These are phyloP conservation scores for Atta cephalotes DNA, from an alignment of 1,140 invertebrate species.

Conservation along the genomic window DNA sequence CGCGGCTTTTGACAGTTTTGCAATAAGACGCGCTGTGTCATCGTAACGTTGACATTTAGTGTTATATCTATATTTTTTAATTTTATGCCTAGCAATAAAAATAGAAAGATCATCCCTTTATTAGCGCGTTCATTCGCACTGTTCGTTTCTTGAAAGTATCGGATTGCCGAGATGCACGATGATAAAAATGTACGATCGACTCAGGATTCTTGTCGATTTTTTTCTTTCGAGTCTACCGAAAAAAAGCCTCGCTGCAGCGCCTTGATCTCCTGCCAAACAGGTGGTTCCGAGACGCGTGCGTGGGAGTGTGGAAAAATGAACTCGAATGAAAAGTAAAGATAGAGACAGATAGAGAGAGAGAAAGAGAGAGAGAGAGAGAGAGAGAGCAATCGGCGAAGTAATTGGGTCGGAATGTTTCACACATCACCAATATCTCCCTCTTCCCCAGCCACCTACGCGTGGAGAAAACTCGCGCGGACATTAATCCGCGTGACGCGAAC, in stretches of 20 bases:
- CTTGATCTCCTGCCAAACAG: slow-evolving; percentile 84
- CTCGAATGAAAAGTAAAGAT: slow-evolving; percentile 73
- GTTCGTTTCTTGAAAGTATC: slow-evolving; percentile 39
- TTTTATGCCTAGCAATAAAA: slow-evolving; percentile 38
- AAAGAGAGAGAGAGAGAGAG: slow-evolving; percentile 23
- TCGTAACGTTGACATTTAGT: slow-evolving; percentile 37
- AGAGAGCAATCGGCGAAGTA: slow-evolving; percentile 66
- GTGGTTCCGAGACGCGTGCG: slow-evolving; percentile 79
- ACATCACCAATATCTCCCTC: slow-evolving; percentile 82
- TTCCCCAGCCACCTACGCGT: slow-evolving; percentile 63
- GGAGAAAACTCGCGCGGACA: slow-evolving; percentile 61
- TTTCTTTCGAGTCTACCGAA: slow-evolving; percentile 33
- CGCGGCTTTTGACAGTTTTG: slow-evolving; percentile 32
- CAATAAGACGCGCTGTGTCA: neutral
- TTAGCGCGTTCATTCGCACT: neutral
- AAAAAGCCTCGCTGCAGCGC: slow-evolving; percentile 40
- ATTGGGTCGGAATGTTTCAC: slow-evolving; percentile 85
- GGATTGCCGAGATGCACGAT: slow-evolving; percentile 17
- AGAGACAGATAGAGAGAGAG: slow-evolving; percentile 22
- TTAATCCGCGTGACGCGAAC: slow-evolving; percentile 35
- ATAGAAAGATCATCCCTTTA: slow-evolving; percentile 31
- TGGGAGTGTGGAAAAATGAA: slow-evolving; percentile 75
- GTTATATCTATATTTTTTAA: slow-evolving; percentile 18
- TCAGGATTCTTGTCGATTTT: slow-evolving; percentile 38
- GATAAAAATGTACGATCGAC: slow-evolving; percentile 37